These are phyloP conservation scores for Gymnodraco acuticeps DNA, from an alignment of 2,797 vertebrate species.

Conservation along the genomic window DNA sequence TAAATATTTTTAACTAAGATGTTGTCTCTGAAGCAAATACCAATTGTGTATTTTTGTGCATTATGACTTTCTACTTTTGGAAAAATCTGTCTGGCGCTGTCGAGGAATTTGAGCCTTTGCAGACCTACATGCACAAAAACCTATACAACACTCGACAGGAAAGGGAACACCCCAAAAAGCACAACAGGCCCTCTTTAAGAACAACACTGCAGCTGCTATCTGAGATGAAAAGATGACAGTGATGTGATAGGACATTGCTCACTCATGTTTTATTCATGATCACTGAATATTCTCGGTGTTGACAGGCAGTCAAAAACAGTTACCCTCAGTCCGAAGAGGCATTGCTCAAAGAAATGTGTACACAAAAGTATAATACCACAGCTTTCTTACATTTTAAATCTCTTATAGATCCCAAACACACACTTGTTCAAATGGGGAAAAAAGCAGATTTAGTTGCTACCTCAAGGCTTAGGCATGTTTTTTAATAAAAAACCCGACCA, in stretches of 20 bases:
- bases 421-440: neutral
- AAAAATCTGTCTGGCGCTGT: too few species aligned
- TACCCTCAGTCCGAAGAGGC: neutral
- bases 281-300: neutral
- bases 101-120: too few species aligned
- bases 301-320: slow-evolving; percentile 8
- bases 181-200: neutral
- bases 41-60: too few species aligned
- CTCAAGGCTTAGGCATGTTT: slow-evolving; percentile 7
- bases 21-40: too few species aligned
- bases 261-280: slow-evolving; percentile 34
- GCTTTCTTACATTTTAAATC: neutral
- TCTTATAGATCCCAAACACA: neutral
- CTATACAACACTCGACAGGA: too few species aligned
- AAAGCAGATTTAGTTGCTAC: slow-evolving; percentile 8
- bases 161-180: too few species aligned
- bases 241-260: slow-evolving; percentile 7
- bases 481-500: slow-evolving; percentile 22
- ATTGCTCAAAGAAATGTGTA: neutral
- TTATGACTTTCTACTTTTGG: too few species aligned
- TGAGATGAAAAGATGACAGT: neutral
- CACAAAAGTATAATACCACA: neutral
- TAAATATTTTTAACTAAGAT: too few species aligned
- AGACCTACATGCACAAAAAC: too few species aligned
- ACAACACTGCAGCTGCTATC: neutral